These are phyloP conservation scores for Sweltsa coloradensis DNA, from an alignment of 1,140 invertebrate genomes.

Conservation along the genomic window DNA sequence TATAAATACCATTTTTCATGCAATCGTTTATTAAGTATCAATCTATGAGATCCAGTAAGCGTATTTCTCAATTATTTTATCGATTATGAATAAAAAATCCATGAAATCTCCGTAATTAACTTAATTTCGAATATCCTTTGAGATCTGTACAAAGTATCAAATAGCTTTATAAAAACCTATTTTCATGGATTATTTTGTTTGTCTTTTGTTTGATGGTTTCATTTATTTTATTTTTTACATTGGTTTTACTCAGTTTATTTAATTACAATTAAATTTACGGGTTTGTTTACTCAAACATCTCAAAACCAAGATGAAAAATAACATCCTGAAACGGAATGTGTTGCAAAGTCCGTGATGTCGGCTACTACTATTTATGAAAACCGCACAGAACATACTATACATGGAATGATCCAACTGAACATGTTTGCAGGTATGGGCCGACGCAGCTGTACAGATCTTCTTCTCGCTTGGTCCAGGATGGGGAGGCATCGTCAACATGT, in stretches of 20 bases:
- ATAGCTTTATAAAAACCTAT: too few species aligned
- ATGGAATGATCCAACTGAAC: too few species aligned
- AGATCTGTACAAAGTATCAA: too few species aligned
- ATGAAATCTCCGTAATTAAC: too few species aligned
- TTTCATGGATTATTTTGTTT: too few species aligned
- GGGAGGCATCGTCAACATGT: slow-evolving; percentile 36
- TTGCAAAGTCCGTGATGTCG: neutral
- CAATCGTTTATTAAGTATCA: neutral
- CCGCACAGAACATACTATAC: neutral
- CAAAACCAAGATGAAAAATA: neutral
- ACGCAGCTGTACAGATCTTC: slow-evolving; percentile 43
- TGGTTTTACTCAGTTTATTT: too few species aligned
- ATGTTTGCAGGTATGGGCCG: slow-evolving; percentile 40
- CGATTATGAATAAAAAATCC: neutral
- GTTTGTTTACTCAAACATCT: neutral
- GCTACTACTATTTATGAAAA: neutral
- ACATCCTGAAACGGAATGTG: neutral
- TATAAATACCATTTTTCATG: too few species aligned
- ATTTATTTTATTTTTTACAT: too few species aligned
- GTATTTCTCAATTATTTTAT: neutral
- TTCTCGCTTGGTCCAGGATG: slow-evolving; percentile 39
- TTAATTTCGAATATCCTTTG: too few species aligned
- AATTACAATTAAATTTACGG: neutral
- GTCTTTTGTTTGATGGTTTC: too few species aligned
- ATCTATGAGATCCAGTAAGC: neutral